Evolutionary conservation across 2,113 vertebrate genomes (phyloP).

Genomic region (Entelurus aequoreus): DNA sequence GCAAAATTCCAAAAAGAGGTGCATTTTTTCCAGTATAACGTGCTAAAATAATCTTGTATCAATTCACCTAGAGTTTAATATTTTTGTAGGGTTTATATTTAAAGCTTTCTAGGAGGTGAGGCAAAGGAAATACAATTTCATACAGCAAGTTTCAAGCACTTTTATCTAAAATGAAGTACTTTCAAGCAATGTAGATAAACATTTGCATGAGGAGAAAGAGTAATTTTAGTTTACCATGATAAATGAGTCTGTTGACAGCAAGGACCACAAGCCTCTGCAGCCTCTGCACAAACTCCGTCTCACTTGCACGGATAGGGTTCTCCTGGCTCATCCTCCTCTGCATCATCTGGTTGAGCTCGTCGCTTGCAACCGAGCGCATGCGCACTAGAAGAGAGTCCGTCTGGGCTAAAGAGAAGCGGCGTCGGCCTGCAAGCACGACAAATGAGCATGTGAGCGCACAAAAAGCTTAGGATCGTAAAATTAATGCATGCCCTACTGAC

Average conservation of each 20-base stretch:
- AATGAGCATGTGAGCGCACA: not conserved
- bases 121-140: too few relatives aligned
- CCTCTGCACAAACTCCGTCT: slow-evolving; percentile 85
- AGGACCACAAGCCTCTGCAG: slow-evolving; percentile 87
- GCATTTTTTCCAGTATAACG: too few relatives aligned
- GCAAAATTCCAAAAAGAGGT: too few relatives aligned
- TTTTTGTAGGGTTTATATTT: too few relatives aligned
- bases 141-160: too few relatives aligned
- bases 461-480: not conserved
- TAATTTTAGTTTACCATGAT: slow-evolving; percentile 73
- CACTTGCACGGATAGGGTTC: slow-evolving; percentile 82
- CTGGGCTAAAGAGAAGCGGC: slow-evolving; percentile 80
- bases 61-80: too few relatives aligned
- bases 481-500: not conserved
- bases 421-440: slow-evolving; percentile 66
- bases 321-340: slow-evolving; percentile 93
- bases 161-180: too few relatives aligned
- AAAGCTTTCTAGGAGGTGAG: too few relatives aligned
- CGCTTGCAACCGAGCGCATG: slow-evolving; percentile 90
- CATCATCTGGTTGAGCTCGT: slow-evolving; percentile 92
- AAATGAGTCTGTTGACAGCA: slow-evolving; percentile 90
- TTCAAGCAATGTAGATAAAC: too few relatives aligned
- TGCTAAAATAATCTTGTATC: too few relatives aligned
- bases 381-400: slow-evolving; percentile 86
- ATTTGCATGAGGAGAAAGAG: too few relatives aligned